A percentile compares a stretch with the other conserved stretches of the same genome.
Evolutionary conservation across 2,113 vertebrate genomes (phyloP).

Genomic region (Otocyon megalotis): DNA sequence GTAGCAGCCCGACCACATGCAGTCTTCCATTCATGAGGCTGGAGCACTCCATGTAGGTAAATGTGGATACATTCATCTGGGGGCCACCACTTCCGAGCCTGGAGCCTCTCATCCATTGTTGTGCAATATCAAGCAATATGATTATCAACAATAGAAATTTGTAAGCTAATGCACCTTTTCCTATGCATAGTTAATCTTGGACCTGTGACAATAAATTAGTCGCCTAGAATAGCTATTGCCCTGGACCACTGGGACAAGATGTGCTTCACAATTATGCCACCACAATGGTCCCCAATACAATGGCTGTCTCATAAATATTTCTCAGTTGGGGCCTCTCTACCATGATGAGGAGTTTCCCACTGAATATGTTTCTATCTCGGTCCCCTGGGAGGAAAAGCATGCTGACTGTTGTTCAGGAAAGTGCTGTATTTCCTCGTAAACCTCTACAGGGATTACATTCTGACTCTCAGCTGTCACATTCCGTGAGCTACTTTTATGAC

Average conservation of each 20-base stretch:
- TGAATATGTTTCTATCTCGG: fast-evolving
- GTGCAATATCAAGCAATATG: fast-evolving
- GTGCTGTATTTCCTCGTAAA: neutral
- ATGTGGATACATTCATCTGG: fast-evolving
- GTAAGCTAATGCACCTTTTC: too few species aligned
- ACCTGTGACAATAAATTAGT: neutral
- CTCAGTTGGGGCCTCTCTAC: neutral
- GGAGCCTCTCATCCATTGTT: fast-evolving
- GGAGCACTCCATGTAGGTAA: fast-evolving
- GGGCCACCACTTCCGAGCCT: neutral
- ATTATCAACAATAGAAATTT: fast-evolving
- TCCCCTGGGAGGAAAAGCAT: fast-evolving
- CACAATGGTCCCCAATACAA: fast-evolving
- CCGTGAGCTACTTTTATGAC: neutral
- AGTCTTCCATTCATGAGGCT: fast-evolving
- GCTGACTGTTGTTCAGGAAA: fast-evolving
- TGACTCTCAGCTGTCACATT: neutral
- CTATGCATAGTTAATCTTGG: fast-evolving
- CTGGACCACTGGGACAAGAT: fast-evolving
- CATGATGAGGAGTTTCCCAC: fast-evolving
- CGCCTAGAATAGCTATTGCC: fast-evolving
- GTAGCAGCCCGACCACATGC: fast-evolving
- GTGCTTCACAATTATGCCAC: fast-evolving
- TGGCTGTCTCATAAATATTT: too few species aligned
- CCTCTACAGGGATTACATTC: fast-evolving